Evolutionary conservation across 1,140 invertebrate species (phyloP), one percentile per base, ranked within the genome.

Genomic region (Brachionus koreanus): DNA sequence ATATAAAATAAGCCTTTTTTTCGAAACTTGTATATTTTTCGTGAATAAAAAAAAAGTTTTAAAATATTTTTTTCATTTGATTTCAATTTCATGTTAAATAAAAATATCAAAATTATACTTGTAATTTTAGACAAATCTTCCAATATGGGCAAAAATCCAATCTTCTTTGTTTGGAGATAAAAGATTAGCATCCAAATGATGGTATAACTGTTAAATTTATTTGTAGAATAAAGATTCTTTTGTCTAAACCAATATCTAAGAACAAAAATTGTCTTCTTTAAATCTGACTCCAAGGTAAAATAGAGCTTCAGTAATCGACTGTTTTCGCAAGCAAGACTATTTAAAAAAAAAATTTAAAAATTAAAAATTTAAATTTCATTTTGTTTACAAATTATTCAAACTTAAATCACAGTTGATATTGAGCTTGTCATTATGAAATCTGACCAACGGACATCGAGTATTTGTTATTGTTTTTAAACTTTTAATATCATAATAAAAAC

Each of bases 221-320:
- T 79, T 29, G 35, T 61, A 33, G 76, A 57, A 16, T 61, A 79
- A n/a, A 79, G 33, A 65, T 79, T 79, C 25, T 79, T 79, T 79
- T 79, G 76, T 43, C 57, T 79, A 25, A 57, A 79, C 76, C 76
- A 79, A 79, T 79, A 79, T 25, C 76, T 25, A 19, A 79, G 23
- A 25, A 65, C 76, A 79, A 79, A 79, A 2, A 79, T 10, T 5
- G 57, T 16, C 16, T 65, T 79, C 35, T 19, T 16, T n/a, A 79
- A 52, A 16, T 33, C 16, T 37, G 76, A 49, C 23, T 79, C 76
- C 9, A 79, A 25, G 5, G 57, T 33, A 1, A 79, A 43, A 19
- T 79, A 79, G 3, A 79, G 9, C 9, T 65, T 65, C 23, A 79
- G 13, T 25, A 79, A 43, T 23, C 25, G 33, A 10, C 76, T 79